Percentiles rank a stretch among this genome's conserved stretches.
phyloP scores from a whole-genome alignment of 2,113 vertebrate genomes.

The Campylomormyrus tamandua region DNA sequence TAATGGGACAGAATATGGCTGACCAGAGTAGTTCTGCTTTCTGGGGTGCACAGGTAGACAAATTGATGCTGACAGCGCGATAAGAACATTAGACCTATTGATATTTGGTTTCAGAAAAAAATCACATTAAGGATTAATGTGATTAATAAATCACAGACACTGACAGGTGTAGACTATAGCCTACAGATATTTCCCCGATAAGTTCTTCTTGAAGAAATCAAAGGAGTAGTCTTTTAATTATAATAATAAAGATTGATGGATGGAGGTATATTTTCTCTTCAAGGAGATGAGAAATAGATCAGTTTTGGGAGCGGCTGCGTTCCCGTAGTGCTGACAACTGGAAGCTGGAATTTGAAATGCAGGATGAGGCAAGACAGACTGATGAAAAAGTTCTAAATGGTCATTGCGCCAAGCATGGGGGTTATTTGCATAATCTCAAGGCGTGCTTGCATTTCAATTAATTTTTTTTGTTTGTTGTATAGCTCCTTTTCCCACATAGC shows the following conservation, averaged over 20 bases:
- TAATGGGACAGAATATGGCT: background rate
- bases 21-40: background rate
- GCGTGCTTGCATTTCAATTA: background rate
- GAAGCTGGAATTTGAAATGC: background rate
- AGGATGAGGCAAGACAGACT: background rate
- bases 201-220: background rate
- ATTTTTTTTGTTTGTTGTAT: background rate
- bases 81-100: background rate
- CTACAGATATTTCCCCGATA: background rate
- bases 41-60: background rate
- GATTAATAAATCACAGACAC: background rate
- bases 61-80: background rate
- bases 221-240: background rate
- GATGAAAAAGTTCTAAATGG: background rate
- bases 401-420: background rate
- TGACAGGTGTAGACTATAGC: background rate
- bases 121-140: background rate
- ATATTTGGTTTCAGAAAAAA: background rate
- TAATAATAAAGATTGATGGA: background rate
- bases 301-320: background rate
- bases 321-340: background rate
- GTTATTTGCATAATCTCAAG: background rate
- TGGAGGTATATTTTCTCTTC: background rate
- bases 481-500: background rate
- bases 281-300: background rate